Percentiles rank a stretch among this genome's conserved stretches.
These are phyloP conservation scores for Oxyteleia sp. DNA, from an alignment of 2,888 invertebrate species.

Conservation along the genomic window DNA sequence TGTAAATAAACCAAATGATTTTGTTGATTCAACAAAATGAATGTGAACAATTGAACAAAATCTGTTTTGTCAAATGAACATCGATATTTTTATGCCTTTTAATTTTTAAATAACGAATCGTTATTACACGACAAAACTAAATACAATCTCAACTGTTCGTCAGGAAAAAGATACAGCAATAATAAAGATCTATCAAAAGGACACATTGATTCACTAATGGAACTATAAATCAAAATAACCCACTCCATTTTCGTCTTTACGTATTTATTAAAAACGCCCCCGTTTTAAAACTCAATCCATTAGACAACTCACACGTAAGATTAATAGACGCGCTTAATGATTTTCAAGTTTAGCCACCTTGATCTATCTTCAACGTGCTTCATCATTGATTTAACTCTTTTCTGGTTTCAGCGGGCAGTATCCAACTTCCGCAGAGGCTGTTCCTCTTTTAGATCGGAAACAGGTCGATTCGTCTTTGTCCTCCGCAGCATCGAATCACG, in stretches of 20 bases:
- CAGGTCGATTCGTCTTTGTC: conserved; percentile 77
- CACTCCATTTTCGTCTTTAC: conserved; percentile 15
- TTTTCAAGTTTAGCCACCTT: conserved; percentile 1
- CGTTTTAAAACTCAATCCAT: conserved; percentile 58
- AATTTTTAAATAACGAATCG: too few relatives aligned
- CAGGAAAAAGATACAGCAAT: conserved; percentile 15
- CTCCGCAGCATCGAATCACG: conserved; percentile 73
- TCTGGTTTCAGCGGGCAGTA: conserved; percentile 18
- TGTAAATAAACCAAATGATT: too few relatives aligned
- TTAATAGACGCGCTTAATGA: conserved; percentile 58
- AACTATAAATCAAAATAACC: conserved; percentile 43
- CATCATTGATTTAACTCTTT: conserved; percentile 37
- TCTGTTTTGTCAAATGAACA: too few relatives aligned
- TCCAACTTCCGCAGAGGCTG: conserved; percentile 67
- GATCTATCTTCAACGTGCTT: conserved; percentile 20
- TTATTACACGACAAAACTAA: too few relatives aligned
- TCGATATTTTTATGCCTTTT: too few relatives aligned
- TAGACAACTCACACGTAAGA: conserved; percentile 39
- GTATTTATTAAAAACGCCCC: conserved; percentile 51
- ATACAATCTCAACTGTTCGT: too few relatives aligned
- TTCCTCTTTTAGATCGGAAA: conserved; percentile 76
- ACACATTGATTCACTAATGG: conserved; percentile 34
- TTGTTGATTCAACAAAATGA: too few relatives aligned
- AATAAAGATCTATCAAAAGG: conserved; percentile 41
- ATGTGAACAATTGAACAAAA: too few relatives aligned